These are phyloP conservation scores for Microctonus hyperodae DNA, from an alignment of 2,888 invertebrate species.

Conservation along the genomic window DNA sequence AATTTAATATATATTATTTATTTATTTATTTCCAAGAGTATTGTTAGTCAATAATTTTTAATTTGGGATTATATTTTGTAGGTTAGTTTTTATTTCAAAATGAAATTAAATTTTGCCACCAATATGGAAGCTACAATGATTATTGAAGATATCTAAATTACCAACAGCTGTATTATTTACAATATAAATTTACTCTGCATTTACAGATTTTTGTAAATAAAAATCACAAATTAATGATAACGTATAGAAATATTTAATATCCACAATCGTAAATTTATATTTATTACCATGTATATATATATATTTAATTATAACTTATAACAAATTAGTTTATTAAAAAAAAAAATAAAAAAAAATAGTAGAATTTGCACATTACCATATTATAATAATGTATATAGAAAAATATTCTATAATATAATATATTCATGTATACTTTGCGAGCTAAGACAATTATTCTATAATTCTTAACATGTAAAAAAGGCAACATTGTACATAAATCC, in stretches of 20 bases:
- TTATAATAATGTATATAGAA: background rate
- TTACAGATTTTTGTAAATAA: background rate
- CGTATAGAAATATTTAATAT: background rate
- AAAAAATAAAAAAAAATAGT: background rate
- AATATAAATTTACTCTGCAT: background rate
- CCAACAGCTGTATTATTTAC: background rate
- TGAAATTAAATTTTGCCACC: background rate
- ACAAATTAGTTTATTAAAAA: background rate
- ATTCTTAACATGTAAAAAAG: background rate
- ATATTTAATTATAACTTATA: no score
- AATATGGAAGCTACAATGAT: background rate
- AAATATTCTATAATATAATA: background rate
- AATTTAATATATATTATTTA: no score
- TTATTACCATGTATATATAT: background rate
- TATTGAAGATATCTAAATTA: background rate
- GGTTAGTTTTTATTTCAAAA: no score
- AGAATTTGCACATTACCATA: background rate
- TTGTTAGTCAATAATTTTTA: no score
- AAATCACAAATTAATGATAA: background rate
- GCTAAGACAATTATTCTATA: background rate
- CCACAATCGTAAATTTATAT: background rate
- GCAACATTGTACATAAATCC: conserved; percentile 1
- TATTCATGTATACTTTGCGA: background rate
- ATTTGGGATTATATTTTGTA: no score
- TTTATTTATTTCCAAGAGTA: no score